A percentile compares a stretch with the other conserved stretches of the same genome.
These are phyloP conservation scores for Autographa pulchrina DNA, from an alignment of 2,888 invertebrate species.

Conservation along the genomic window DNA sequence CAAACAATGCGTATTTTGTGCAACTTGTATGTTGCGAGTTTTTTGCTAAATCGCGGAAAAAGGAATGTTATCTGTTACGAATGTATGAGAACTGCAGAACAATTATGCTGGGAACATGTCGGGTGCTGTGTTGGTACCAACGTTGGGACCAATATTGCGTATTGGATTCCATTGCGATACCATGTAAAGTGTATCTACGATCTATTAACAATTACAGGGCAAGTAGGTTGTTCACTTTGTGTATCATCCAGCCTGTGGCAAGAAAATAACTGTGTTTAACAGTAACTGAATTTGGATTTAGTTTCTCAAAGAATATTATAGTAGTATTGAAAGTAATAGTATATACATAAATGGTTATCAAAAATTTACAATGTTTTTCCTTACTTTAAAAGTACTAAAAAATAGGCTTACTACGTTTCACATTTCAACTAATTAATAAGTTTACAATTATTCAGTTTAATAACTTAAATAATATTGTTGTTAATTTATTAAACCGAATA, in stretches of 20 bases:
- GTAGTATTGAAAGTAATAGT: no score
- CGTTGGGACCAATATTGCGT: constrained; percentile 50
- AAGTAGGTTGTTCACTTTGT: not conserved
- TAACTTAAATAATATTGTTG: no score
- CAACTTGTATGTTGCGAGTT: constrained; percentile 54
- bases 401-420: no score
- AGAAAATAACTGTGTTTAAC: not conserved
- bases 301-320: no score
- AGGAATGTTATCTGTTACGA: constrained; percentile 61
- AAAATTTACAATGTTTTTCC: no score
- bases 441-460: no score
- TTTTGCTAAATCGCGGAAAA: constrained; percentile 64
- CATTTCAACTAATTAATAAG: no score
- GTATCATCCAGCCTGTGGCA: not conserved
- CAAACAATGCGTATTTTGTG: constrained; percentile 61
- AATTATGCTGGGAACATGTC: constrained; percentile 59
- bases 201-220: not conserved
- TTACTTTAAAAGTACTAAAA: no score
- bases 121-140: constrained; percentile 43
- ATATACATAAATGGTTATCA: no score
- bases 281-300: not conserved
- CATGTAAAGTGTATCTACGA: not conserved
- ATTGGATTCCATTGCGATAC: constrained; percentile 20
- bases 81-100: constrained; percentile 54
- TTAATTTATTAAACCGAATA: no score